phyloP scores from a whole-genome alignment of 23 tunicate genomes.

The Phallusia fumigata region DNA sequence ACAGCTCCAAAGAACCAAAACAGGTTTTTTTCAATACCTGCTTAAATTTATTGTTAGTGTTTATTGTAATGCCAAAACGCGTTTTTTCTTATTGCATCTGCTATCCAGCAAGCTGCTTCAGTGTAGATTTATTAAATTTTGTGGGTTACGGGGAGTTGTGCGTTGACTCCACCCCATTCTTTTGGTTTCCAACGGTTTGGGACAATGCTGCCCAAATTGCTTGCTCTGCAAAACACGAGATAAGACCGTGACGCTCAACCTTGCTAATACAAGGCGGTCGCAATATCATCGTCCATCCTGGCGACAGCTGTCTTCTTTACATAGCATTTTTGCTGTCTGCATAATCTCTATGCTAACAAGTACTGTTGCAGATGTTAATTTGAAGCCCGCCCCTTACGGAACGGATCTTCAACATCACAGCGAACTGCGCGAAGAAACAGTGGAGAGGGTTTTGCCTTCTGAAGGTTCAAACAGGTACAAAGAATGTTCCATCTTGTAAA shows the following conservation, averaged over 20 bases:
- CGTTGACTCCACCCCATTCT: no score
- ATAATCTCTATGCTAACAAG: not conserved
- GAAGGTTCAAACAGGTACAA: not conserved
- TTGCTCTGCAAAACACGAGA: no score
- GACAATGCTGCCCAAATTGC: no score
- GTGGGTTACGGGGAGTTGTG: no score
- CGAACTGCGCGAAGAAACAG: conserved; percentile 42
- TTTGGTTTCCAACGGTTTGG: no score
- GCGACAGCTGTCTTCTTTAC: not conserved
- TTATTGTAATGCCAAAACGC: no score
- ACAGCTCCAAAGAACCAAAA: conserved; percentile 28
- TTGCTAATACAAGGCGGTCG: no score
- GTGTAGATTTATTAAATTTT: no score
- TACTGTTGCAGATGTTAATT: not conserved
- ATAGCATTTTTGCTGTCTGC: not conserved
- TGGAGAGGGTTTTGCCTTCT: conserved; percentile 35
- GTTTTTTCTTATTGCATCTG: no score
- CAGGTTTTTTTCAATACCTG: conserved; percentile 19
- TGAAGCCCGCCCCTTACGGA: conserved; percentile 16
- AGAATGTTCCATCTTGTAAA: not conserved
- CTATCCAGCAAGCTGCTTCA: no score
- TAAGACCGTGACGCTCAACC: no score
- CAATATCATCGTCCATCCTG: no score
- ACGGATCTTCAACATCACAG: conserved; percentile 19
- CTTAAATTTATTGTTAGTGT: not conserved